A percentile compares a stretch with the other conserved stretches of the same genome.
phyloP scores from a whole-genome alignment of 2,113 vertebrate genomes.

The Daphoenositta chrysoptera region DNA sequence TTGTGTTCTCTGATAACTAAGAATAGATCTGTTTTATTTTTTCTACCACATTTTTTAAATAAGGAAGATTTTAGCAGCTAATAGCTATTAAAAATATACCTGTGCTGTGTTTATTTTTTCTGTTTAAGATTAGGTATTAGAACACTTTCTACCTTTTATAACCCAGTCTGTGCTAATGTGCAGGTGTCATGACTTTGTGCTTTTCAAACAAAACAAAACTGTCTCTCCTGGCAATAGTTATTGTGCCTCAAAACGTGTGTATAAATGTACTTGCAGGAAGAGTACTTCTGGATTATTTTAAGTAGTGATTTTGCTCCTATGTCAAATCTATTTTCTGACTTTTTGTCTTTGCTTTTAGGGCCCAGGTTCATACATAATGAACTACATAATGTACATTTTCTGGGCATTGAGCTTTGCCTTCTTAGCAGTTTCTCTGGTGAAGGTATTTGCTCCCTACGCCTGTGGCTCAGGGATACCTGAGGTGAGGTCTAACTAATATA shows the following conservation, averaged over 20 bases:
- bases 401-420: conserved; percentile 97
- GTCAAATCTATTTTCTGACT: neutral
- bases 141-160: neutral
- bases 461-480: conserved; percentile 98
- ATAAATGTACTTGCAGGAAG: neutral
- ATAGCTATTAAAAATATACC: neutral
- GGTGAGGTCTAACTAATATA: conserved; percentile 70
- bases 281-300: neutral
- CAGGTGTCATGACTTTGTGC: neutral
- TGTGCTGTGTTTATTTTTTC: neutral
- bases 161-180: neutral
- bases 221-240: neutral
- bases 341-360: conserved; percentile 74
- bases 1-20: neutral
- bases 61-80: neutral
- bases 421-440: conserved; percentile 93
- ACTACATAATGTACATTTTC: conserved; percentile 99
- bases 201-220: neutral
- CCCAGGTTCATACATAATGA: conserved; percentile 98
- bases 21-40: neutral
- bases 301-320: neutral
- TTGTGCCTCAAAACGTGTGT: neutral
- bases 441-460: conserved; percentile 95
- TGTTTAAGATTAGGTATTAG: neutral
- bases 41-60: neutral